phyloP scores from a whole-genome alignment of 2,797 vertebrate species.

The Mustela erminea region DNA sequence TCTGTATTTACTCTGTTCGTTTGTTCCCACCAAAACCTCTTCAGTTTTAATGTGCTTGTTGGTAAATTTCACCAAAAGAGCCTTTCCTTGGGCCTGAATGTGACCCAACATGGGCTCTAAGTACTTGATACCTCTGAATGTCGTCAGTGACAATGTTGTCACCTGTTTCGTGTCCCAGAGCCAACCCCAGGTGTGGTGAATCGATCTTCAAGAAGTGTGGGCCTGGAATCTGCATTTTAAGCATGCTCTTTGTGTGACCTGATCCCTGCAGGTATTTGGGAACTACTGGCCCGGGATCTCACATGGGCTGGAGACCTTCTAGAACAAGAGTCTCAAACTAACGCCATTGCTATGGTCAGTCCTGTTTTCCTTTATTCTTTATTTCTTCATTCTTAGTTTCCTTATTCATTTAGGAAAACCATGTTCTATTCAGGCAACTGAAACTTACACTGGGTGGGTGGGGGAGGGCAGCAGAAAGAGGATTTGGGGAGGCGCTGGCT shows the following conservation, averaged over 20 bases:
- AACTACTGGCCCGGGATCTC: neutral
- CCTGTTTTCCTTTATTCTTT: neutral
- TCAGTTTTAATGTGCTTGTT: neutral
- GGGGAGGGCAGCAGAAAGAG: neutral
- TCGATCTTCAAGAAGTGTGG: no score
- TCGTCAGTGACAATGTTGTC: neutral
- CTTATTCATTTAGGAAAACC: no score
- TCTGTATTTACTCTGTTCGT: neutral
- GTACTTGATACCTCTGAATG: no score
- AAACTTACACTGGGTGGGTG: neutral
- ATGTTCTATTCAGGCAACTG: neutral
- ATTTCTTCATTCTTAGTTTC: no score
- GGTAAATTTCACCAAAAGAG: neutral
- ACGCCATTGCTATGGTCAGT: accelerated
- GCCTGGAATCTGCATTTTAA: neutral
- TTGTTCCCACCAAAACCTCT: neutral
- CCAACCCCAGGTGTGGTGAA: neutral
- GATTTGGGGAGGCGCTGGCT: neutral
- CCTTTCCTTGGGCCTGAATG: neutral
- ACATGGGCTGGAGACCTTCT: neutral
- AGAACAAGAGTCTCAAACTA: neutral
- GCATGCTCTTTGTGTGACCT: accelerated
- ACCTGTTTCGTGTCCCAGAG: no score
- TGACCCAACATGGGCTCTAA: neutral
- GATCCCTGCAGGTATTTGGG: neutral